Conservation (phyloP, 2,113 vertebrate genomes). For the Axis porcinus region DNA sequence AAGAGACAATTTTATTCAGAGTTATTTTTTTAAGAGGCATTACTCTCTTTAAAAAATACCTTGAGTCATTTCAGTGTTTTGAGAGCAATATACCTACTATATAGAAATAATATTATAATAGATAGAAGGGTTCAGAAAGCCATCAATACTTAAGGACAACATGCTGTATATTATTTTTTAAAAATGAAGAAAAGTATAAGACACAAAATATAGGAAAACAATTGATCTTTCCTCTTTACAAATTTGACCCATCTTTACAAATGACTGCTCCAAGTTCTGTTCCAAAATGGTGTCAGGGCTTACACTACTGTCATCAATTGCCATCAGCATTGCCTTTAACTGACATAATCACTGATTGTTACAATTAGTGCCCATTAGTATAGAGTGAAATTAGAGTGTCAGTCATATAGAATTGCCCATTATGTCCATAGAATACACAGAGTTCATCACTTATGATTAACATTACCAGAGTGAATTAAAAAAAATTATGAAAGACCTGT, state of each 20-base stretch:
- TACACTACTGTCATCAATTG: slow-evolving; percentile 75
- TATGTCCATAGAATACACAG: slow-evolving; percentile 79
- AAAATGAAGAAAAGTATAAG: neutral
- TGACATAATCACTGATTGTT: slow-evolving; percentile 81
- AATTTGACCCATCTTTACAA: slow-evolving; percentile 65
- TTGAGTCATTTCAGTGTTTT: neutral
- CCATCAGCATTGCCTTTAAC: slow-evolving; percentile 80
- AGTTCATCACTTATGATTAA: slow-evolving; percentile 83
- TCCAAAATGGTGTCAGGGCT: slow-evolving; percentile 76
- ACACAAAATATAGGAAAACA: neutral
- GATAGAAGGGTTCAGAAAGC: neutral
- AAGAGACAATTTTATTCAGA: neutral
- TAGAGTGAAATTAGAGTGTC: slow-evolving; percentile 80
- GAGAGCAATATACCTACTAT: neutral
- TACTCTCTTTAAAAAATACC: neutral
- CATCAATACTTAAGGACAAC: neutral
- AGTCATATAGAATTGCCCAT: slow-evolving; percentile 81
- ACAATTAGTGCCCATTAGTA: slow-evolving; percentile 81
- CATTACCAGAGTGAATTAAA: slow-evolving; percentile 76
- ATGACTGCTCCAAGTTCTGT: slow-evolving; percentile 70
- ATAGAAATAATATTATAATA: neutral
- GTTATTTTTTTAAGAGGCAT: neutral
- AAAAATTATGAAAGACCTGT: slow-evolving; percentile 78
- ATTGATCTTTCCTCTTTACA: neutral
- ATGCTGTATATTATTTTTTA: neutral